Evolutionary conservation across 1,140 invertebrate species (phyloP), one percentile per base, ranked within the genome.

Genomic region (Lepidurus packardi): DNA sequence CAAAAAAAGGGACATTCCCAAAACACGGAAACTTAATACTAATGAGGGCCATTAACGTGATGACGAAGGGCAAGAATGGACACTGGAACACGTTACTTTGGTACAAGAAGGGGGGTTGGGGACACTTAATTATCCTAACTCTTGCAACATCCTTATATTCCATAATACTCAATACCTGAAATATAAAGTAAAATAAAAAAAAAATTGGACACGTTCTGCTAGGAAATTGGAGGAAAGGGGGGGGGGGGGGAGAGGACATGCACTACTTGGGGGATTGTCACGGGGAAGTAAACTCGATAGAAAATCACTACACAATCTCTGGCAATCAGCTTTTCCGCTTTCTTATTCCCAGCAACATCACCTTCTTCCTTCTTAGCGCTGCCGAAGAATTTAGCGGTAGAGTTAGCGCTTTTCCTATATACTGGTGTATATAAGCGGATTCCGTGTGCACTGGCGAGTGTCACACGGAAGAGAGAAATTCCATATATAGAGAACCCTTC

Each of bases 271-370:
- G 53, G n/a, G 53, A n/a, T n/a, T 65, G 16, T 65, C 16, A 65
- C 16, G 53, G 13, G 21, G 53, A 21, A 65, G 13, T 65, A 65
- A 65, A 65, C 53, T 65, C 53, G 1, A 21, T 13, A 65, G 53
- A 21, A 65, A 65, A 65, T 65, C 53, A 65, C 53, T 65, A 65
- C 53, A 65, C 53, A 65, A 65, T 65, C 53, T 65, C 53, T 21
- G 16, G 16, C 53, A 65, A 65, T 65, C 53, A 65, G 53, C 53
- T 65, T 65, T 65, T 65, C 53, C 53, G 53, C 53, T 16, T 65
- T 65, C 53, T 65, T 65, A 65, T 65, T 65, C 53, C 53, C 53
- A 65, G 53, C 53, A 21, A 65, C n/a, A 21, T 65, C 53, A 65
- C 53, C 53, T 65, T 65, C 21, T 65, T 65, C 53, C 16, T 65